These are phyloP conservation scores for Thalpophila matura DNA, from an alignment of 2,888 invertebrate species.

Conservation along the genomic window DNA sequence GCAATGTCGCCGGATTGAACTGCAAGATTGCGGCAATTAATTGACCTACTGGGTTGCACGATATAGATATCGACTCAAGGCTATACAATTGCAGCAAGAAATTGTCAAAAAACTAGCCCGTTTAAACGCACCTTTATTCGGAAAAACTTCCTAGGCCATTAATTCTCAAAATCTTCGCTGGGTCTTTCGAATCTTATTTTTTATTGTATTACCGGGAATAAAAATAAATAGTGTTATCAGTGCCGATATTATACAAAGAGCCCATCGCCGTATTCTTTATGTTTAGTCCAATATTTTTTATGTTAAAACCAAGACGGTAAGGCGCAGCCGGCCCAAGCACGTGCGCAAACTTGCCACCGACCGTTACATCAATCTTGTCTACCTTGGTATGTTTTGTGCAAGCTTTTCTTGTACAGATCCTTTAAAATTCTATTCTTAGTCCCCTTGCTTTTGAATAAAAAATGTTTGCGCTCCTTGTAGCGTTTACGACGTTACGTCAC, in stretches of 20 bases:
- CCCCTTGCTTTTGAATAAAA: slow-evolving; percentile 58
- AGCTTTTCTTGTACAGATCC: slow-evolving; percentile 68
- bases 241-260: slow-evolving; percentile 55
- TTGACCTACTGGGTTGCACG: no score
- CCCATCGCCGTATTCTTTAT: slow-evolving; percentile 51
- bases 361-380: slow-evolving; percentile 89
- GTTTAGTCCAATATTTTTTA: slow-evolving; percentile 62
- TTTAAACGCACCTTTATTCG: no score
- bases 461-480: slow-evolving; percentile 48
- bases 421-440: slow-evolving; percentile 64
- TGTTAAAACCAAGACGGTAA: slow-evolving; percentile 48
- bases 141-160: slow-evolving; percentile 15
- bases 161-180: slow-evolving; percentile 30
- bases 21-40: no score
- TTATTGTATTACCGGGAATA: slow-evolving; percentile 41
- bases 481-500: slow-evolving; percentile 63
- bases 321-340: slow-evolving; percentile 85
- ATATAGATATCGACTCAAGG: no score
- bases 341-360: slow-evolving; percentile 84
- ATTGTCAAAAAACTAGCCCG: no score
- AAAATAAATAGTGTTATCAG: slow-evolving; percentile 59
- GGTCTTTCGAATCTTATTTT: slow-evolving; percentile 39
- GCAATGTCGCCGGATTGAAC: no score
- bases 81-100: no score
- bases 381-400: slow-evolving; percentile 81